Conservation (phyloP, 1,140 invertebrate species). For the Pygmarrhopalites habei region DNA sequence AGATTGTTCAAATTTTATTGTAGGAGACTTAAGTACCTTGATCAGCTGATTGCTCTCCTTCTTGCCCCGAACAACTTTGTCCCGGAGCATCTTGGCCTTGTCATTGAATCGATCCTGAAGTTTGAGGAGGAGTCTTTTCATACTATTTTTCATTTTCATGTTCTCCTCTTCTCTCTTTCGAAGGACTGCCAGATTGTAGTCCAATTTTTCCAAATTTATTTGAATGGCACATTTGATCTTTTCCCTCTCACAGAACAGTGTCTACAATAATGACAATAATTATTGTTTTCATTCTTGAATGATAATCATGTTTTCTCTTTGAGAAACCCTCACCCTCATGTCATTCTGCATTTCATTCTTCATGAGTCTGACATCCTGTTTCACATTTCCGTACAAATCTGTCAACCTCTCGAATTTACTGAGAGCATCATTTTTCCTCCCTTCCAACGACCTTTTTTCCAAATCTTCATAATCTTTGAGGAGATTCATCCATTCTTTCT, state of each 20-base stretch:
- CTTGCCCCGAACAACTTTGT: constrained; percentile 11
- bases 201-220: constrained; percentile 36
- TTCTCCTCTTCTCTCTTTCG: constrained; percentile 28
- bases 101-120: constrained; percentile 26
- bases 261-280: constrained; percentile 8
- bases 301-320: no score
- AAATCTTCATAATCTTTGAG: constrained; percentile 24
- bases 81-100: constrained; percentile 6
- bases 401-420: constrained; percentile 24
- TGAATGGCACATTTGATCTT: constrained; percentile 31
- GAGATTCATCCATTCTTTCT: constrained; percentile 31
- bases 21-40: no score
- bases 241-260: constrained; percentile 29
- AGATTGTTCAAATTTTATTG: no score
- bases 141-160: constrained; percentile 27
- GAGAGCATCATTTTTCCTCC: constrained; percentile 23
- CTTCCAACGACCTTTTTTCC: constrained; percentile 23
- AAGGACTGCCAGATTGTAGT: constrained; percentile 34
- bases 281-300: not conserved
- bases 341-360: constrained; percentile 32
- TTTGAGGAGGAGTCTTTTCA: constrained; percentile 34
- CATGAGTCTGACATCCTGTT: constrained; percentile 22
- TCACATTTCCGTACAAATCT: constrained; percentile 18
- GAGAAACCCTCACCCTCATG: constrained; percentile 16
- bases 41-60: constrained; percentile 17